Evolutionary conservation across 2,888 invertebrate species (phyloP).

Genomic region (Macrophya alboannulata): DNA sequence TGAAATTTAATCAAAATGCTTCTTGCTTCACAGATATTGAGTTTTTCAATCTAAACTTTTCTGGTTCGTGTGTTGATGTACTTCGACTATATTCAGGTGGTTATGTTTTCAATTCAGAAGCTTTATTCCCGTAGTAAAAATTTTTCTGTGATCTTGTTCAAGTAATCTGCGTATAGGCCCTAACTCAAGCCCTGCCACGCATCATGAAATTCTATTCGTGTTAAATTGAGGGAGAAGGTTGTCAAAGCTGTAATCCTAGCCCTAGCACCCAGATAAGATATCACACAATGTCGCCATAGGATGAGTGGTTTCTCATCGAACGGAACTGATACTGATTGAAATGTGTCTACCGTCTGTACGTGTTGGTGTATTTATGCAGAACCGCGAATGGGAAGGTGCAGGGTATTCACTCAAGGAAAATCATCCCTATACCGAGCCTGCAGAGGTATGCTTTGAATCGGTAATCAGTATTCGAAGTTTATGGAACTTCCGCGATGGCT

Average conservation of each 20-base stretch:
- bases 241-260: background rate
- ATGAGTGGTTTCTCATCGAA: background rate
- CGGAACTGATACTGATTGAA: conserved; percentile 16
- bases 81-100: background rate
- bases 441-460: conserved; percentile 40
- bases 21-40: too few relatives aligned
- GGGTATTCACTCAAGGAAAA: conserved; percentile 17
- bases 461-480: conserved; percentile 38
- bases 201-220: background rate
- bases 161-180: background rate
- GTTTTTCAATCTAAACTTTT: too few relatives aligned
- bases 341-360: background rate
- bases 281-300: background rate
- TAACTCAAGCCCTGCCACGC: background rate
- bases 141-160: background rate
- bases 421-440: background rate
- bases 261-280: conserved; percentile 12
- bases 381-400: background rate
- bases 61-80: background rate
- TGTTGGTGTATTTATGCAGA: background rate
- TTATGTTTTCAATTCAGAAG: background rate
- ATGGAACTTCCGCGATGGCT: conserved; percentile 18
- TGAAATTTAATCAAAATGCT: too few relatives aligned
- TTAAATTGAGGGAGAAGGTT: background rate
- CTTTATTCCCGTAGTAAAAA: background rate